Percentiles rank a stretch among this genome's conserved stretches.
Evolutionary conservation across 2,888 invertebrate species (phyloP).

Genomic region (Ochropleura plecta): DNA sequence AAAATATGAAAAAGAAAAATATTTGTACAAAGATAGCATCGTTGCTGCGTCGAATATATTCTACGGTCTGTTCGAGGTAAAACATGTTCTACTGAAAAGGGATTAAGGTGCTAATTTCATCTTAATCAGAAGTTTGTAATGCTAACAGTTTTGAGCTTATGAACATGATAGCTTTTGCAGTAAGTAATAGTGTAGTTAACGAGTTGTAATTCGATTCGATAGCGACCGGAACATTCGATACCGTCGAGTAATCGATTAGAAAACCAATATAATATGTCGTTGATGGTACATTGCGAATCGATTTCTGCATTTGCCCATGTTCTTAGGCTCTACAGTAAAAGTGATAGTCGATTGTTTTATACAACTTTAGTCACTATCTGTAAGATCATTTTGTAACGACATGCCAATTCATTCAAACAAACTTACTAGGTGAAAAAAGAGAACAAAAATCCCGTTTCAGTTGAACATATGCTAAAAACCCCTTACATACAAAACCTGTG

Average conservation of each 20-base stretch:
- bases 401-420: constrained; percentile 31
- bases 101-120: constrained; percentile 35
- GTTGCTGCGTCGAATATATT: constrained; percentile 63
- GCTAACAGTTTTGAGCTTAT: constrained; percentile 7
- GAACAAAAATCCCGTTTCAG: constrained; percentile 39
- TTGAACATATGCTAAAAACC: constrained; percentile 49
- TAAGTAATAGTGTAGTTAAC: background rate
- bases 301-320: constrained; percentile 9
- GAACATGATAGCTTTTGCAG: background rate
- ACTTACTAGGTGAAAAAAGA: background rate
- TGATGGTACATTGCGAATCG: background rate
- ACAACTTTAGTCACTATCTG: constrained; percentile 31
- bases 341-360: constrained; percentile 31
- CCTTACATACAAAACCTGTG: constrained; percentile 64
- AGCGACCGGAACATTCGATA: background rate
- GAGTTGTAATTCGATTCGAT: background rate
- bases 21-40: constrained; percentile 57
- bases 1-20: constrained; percentile 53
- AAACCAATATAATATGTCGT: background rate
- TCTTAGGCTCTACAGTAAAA: constrained; percentile 4
- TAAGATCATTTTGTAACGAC: constrained; percentile 22
- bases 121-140: background rate
- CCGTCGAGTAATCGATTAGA: constrained; percentile 4
- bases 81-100: constrained; percentile 55
- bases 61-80: constrained; percentile 71